Evolutionary conservation across 2,888 invertebrate species (phyloP), one percentile per base, ranked within the genome.

Genomic region (Himalopsyche kuldschensis): DNA sequence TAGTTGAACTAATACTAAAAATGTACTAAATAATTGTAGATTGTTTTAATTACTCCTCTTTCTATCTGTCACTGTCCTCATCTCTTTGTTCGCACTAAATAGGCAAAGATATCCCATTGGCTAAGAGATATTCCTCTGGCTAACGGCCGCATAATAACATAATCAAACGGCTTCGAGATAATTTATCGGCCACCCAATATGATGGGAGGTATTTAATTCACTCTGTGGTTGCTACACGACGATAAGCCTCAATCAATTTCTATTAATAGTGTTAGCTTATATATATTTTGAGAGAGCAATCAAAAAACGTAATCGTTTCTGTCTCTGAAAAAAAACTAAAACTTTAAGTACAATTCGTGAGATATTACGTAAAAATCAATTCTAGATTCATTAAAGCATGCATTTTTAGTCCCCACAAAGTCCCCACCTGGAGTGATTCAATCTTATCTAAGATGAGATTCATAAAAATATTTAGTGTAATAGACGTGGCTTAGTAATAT

Each of bases 181-280:
- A 81, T 81, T 75, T 75, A 75, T 20, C 81, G 81, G 81, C 81
- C 81, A 76, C 81, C 81, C 81, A 81, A 77, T 35, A 35, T 78
- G 24, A 24, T 35, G 35, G 41, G 78, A 75, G 31, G 75, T 75
- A n/a, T 31, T 30, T 75, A n/a, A 24, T 78, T 24, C 78, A 32
- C 78, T 30, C 75, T 20, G 8, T n/a, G 75, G 3, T 6, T 31
- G 32, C 75, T 75, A 32, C 17, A 31, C 15, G 75, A 30, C 31
- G 31, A 31, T 30, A 32, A 17, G n/a, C 30, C 2, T 31, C 17
- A 4, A 69, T 11, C 0, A 2, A 63, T 63, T n/a, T n/a, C n/a
- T n/a, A n/a, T n/a, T n/a, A n/a, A n/a, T n/a, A n/a, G n/a, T n/a
- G n/a, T n/a, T n/a, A n/a, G n/a, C n/a, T n/a, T n/a, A n/a, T n/a